Evolutionary conservation across 2,888 invertebrate species (phyloP).

Genomic region (Ochropleura plecta): DNA sequence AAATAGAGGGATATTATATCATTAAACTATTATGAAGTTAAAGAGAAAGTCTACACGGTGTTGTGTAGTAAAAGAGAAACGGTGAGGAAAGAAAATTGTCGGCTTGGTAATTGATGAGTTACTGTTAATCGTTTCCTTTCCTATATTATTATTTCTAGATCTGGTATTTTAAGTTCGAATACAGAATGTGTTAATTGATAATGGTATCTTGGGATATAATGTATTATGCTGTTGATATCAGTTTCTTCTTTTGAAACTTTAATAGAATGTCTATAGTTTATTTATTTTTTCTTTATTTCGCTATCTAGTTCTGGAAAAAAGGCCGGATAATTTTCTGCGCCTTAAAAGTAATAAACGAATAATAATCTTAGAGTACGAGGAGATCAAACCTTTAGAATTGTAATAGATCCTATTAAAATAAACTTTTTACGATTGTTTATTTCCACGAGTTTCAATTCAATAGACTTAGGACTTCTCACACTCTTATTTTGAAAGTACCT

Average conservation of each 20-base stretch:
- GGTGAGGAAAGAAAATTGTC: conserved; percentile 35
- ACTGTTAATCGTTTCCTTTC: conserved; percentile 27
- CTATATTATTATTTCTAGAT: neutral
- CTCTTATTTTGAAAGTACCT: neutral
- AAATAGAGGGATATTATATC: conserved; percentile 14
- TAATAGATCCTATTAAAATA: neutral
- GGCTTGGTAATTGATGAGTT: conserved; percentile 32
- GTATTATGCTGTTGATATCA: neutral
- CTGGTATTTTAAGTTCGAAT: neutral
- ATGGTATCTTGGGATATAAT: neutral
- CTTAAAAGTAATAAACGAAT: neutral
- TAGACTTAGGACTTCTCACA: neutral
- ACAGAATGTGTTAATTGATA: neutral
- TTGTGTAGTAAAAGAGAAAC: conserved; percentile 39
- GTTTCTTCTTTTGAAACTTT: neutral
- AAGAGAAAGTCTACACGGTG: conserved; percentile 37
- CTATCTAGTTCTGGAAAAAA: neutral
- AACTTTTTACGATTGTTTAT: neutral
- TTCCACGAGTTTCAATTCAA: conserved; percentile 7
- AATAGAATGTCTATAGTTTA: neutral
- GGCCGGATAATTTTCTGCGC: neutral
- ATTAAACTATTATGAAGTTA: conserved; percentile 20
- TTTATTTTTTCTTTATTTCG: neutral
- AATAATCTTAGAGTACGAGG: neutral
- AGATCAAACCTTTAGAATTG: neutral